Percentiles rank a stretch among this genome's conserved stretches.
Evolutionary conservation across 2,888 invertebrate species (phyloP).

Genomic region (Cremastinae sp.): DNA sequence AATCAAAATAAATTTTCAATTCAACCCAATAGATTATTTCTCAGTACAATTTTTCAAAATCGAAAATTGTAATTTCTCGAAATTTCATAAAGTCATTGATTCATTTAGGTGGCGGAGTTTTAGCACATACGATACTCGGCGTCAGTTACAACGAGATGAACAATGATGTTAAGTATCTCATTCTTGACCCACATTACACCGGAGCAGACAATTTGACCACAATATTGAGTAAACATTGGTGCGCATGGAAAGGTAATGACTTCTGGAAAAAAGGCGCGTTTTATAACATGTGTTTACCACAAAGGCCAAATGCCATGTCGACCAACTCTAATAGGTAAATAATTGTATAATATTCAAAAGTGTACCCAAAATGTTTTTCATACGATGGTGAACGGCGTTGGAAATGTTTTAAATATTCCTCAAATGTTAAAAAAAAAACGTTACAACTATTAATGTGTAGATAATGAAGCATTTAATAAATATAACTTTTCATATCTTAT

Average conservation of each 20-base stretch:
- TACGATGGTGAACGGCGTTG: constrained; percentile 23
- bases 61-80: no score
- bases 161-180: constrained; percentile 93
- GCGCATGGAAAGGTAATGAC: constrained; percentile 96
- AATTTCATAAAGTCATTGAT: background rate
- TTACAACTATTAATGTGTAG: constrained; percentile 38
- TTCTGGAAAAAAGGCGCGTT: constrained; percentile 98
- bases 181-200: constrained; percentile 98
- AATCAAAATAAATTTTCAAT: no score
- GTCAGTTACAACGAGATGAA: constrained; percentile 91
- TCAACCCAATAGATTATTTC: no score
- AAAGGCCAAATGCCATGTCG: constrained; percentile 80
- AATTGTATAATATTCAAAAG: constrained; percentile 51
- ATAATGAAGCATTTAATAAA: constrained; percentile 56
- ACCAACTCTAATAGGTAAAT: constrained; percentile 20
- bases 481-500: constrained; percentile 51
- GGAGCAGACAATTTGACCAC: constrained; percentile 90
- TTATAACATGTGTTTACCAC: constrained; percentile 98
- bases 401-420: constrained; percentile 41
- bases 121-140: constrained; percentile 98
- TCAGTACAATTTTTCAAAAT: no score
- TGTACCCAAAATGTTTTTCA: constrained; percentile 36
- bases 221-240: constrained; percentile 94
- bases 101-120: constrained; percentile 92
- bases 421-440: constrained; percentile 28